Evolutionary conservation across 1,140 invertebrate genomes (phyloP).

Genomic region (Drosophila carrolli): DNA sequence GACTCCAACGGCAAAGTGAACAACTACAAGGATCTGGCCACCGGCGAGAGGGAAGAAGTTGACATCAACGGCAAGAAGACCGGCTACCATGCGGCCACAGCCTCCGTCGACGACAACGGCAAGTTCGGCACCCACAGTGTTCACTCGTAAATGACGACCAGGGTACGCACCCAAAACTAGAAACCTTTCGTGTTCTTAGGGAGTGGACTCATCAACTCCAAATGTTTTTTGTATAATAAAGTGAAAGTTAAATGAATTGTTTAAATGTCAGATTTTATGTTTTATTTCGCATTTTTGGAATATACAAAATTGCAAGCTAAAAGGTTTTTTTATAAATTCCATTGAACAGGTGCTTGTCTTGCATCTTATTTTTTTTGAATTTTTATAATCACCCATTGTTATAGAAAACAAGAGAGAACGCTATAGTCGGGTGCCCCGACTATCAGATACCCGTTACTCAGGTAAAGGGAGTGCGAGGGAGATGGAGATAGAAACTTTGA

Average conservation of each 20-base stretch:
- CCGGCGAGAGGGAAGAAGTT: slow-evolving; percentile 78
- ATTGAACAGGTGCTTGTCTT: no score
- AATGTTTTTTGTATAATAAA: slow-evolving; percentile 15
- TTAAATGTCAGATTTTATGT: background rate
- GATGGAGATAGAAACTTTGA: no score
- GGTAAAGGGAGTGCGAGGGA: no score
- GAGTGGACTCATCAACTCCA: background rate
- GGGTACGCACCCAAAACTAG: background rate
- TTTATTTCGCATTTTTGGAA: background rate
- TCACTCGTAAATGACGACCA: slow-evolving; percentile 62
- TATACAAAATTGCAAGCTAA: no score
- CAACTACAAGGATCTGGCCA: slow-evolving; percentile 79
- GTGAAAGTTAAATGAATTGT: slow-evolving; percentile 17
- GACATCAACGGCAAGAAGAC: slow-evolving; percentile 75
- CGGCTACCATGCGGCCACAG: slow-evolving; percentile 81
- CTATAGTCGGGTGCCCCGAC: no score
- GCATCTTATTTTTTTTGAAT: no score
- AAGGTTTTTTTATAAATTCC: no score
- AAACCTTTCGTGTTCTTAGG: slow-evolving; percentile 41
- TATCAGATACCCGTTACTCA: no score
- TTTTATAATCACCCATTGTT: no score
- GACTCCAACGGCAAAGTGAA: slow-evolving; percentile 73
- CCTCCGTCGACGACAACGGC: slow-evolving; percentile 83
- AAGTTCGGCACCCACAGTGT: slow-evolving; percentile 80
- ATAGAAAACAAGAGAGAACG: no score